phyloP scores from a whole-genome alignment of 1,140 invertebrate species.

The Drosophila lacteicornis region DNA sequence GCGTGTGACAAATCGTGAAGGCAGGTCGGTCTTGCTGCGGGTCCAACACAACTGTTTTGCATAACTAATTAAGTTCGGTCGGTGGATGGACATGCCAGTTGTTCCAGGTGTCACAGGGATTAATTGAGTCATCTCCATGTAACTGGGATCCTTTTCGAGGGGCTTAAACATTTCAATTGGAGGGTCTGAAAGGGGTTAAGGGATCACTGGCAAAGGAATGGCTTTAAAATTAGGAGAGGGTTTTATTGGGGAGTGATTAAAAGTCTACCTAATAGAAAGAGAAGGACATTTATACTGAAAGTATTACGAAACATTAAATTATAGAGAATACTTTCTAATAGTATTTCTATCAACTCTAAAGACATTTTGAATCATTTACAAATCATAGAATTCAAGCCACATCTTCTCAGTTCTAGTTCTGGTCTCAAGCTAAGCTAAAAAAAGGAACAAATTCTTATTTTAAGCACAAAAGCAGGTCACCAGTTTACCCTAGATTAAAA shows the following conservation, averaged over 20 bases:
- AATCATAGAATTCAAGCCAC: background rate
- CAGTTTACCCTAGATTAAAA: background rate
- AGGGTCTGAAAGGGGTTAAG: background rate
- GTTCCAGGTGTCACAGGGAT: slow-evolving; percentile 46
- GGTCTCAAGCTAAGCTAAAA: background rate
- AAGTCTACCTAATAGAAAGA: no score
- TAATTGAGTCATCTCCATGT: slow-evolving; percentile 17
- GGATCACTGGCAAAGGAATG: no score
- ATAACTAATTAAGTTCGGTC: slow-evolving; percentile 64
- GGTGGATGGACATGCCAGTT: slow-evolving; percentile 35
- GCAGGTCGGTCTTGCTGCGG: slow-evolving; percentile 22
- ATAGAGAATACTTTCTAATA: no score
- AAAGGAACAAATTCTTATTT: background rate
- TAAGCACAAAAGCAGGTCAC: background rate
- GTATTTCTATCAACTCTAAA: no score
- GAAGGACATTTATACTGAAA: no score
- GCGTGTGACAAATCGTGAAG: slow-evolving; percentile 76
- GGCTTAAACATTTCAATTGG: slow-evolving; percentile 3
- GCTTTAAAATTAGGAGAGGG: background rate
- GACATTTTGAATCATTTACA: background rate
- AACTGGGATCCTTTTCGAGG: slow-evolving; percentile 3
- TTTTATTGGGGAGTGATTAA: background rate
- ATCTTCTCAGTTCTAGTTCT: background rate
- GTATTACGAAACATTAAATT: no score
- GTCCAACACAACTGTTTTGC: slow-evolving; percentile 38